phyloP scores from a whole-genome alignment of 2,888 invertebrate species.

The Luffia ferchaultella region DNA sequence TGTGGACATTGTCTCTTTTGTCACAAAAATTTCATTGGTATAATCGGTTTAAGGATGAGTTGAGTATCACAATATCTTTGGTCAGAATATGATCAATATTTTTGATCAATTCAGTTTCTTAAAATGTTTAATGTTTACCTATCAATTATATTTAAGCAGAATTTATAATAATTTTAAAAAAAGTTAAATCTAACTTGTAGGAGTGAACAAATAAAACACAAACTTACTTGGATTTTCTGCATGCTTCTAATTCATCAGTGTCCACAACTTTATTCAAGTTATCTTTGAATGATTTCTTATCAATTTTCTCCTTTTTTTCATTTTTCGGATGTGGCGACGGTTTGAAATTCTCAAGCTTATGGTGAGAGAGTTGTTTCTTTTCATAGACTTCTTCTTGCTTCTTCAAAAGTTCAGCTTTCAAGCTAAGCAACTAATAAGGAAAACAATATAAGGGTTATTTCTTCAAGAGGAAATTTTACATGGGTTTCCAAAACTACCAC shows the following conservation, averaged over 20 bases:
- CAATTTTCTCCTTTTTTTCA: constrained; percentile 42
- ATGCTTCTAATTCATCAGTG: constrained; percentile 52
- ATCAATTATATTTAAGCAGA: no score
- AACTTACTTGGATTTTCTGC: constrained; percentile 43
- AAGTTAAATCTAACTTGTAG: background rate
- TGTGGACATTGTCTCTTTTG: no score
- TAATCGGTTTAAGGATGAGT: no score
- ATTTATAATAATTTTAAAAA: background rate
- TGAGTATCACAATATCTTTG: no score
- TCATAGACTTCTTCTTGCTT: constrained; percentile 86
- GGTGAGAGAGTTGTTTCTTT: constrained; percentile 64
- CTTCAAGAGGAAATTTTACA: no score
- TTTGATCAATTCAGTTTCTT: no score
- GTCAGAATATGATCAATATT: no score
- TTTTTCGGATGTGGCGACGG: constrained; percentile 43
- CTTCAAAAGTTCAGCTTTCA: constrained; percentile 88
- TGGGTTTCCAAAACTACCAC: no score
- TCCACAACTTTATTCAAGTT: constrained; percentile 41
- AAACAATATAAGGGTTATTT: background rate
- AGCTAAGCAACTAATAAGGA: constrained; percentile 38
- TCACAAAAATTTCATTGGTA: no score
- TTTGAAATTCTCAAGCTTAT: constrained; percentile 60
- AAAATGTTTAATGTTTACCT: no score
- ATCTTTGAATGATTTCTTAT: constrained; percentile 37
- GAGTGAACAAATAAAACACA: constrained; percentile 9